Evolutionary conservation across 2,797 vertebrate species (phyloP).

Genomic region (Florisuga fusca): DNA sequence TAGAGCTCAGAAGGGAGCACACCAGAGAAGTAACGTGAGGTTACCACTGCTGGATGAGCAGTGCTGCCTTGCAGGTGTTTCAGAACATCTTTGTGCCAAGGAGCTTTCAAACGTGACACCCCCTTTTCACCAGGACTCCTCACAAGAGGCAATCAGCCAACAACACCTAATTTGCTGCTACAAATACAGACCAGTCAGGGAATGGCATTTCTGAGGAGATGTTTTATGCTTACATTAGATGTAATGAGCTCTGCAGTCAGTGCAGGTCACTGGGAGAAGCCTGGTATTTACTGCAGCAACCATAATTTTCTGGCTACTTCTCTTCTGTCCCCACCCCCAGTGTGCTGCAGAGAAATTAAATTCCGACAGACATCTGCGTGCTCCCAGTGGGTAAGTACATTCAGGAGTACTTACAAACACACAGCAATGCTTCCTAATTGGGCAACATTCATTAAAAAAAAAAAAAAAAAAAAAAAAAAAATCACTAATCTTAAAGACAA

Average conservation of each 20-base stretch:
- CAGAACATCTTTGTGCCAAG: not conserved
- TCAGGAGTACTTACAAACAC: conserved; percentile 22
- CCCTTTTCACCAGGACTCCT: not conserved
- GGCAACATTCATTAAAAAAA: too few species aligned
- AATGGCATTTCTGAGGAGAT: not conserved
- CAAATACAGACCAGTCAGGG: not conserved
- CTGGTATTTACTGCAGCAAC: conserved; percentile 52
- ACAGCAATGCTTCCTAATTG: conserved; percentile 29
- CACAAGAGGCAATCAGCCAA: not conserved
- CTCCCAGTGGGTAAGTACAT: conserved; percentile 2
- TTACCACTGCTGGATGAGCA: not conserved
- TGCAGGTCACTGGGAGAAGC: conserved; percentile 37
- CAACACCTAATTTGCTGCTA: not conserved
- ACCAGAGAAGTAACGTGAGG: not conserved
- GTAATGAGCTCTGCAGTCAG: conserved; percentile 30
- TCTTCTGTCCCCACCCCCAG: conserved; percentile 25
- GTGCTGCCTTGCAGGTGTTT: not conserved
- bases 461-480: too few species aligned
- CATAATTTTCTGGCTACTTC: conserved; percentile 53
- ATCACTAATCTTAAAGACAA: not conserved
- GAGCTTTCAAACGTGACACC: not conserved
- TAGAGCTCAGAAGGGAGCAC: not conserved
- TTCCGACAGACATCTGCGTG: conserved; percentile 47
- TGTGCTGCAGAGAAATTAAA: conserved; percentile 32
- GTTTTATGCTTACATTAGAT: conserved; percentile 12